Evolutionary conservation across 1,140 invertebrate species (phyloP).

Genomic region (Catajapyx aquilonaris): DNA sequence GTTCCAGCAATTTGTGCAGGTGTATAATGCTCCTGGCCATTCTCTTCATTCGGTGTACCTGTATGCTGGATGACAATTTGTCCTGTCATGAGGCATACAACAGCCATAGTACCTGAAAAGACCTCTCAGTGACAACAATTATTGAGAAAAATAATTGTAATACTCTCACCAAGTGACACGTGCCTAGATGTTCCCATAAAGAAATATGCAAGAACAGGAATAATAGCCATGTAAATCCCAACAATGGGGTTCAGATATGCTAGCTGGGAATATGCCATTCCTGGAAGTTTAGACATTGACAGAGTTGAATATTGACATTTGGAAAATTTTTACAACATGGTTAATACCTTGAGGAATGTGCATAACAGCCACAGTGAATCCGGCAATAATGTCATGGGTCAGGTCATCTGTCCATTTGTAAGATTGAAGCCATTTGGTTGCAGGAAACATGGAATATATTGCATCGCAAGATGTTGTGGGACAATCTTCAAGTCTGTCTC

Average conservation of each 20-base stretch:
- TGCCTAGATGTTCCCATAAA: slow-evolving; percentile 80
- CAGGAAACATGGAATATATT: slow-evolving; percentile 26
- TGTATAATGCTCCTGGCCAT: too few relatives aligned
- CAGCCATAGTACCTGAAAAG: slow-evolving; percentile 67
- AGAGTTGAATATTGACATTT: neutral
- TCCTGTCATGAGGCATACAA: slow-evolving; percentile 73
- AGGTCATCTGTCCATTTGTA: slow-evolving; percentile 42
- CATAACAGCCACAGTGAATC: slow-evolving; percentile 73
- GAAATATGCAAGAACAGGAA: slow-evolving; percentile 73
- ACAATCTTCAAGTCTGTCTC: too few relatives aligned
- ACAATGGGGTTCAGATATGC: slow-evolving; percentile 67
- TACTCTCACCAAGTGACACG: slow-evolving; percentile 70
- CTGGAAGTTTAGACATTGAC: slow-evolving; percentile 20
- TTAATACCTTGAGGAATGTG: slow-evolving; percentile 72
- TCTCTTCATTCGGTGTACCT: too few relatives aligned
- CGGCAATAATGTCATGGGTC: slow-evolving; percentile 44
- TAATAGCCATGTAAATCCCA: slow-evolving; percentile 88
- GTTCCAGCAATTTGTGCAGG: too few relatives aligned
- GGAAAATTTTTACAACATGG: neutral
- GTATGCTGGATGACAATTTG: slow-evolving; percentile 45
- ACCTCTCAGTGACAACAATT: too few relatives aligned
- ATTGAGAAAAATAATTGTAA: too few relatives aligned
- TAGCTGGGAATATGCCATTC: slow-evolving; percentile 79
- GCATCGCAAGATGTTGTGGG: too few relatives aligned
- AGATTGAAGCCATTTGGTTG: slow-evolving; percentile 40